Evolutionary conservation across 2,888 invertebrate genomes (phyloP), one percentile per base, ranked within the genome.

Genomic region (Meliscaeva auricollis): DNA sequence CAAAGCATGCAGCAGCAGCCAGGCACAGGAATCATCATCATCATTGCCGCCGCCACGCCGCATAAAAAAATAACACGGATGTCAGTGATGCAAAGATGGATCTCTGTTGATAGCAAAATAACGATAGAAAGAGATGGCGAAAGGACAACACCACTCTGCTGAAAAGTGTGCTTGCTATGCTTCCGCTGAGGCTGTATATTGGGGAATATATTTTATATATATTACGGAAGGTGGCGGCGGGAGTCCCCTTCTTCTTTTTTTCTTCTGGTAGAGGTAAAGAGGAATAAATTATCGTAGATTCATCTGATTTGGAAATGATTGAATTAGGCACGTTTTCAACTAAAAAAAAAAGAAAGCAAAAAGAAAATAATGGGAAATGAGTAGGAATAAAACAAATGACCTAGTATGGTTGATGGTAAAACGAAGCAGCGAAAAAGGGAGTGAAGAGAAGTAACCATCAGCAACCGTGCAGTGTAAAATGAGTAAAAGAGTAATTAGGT

Each of bases 271-370:
- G 44, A 64, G 68, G 22, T 58, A 66, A 66, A 83, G 78, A 44
- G 81, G 85, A 85, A 81, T 81, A 85, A 85, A 85, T 85, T 85
- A 85, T 85, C 85, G 85, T 85, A 73, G 85, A 85, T 85, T 85
- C 77, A 85, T 76, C 85, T 85, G 85, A 85, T 85, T 85, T 85
- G 76, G 81, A 85, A 85, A 85, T 85, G 85, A 85, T 85, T 85
- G 85, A 85, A 85, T 85, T 85, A 85, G 85, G 85, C 85, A 85
- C 85, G 85, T 85, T 85, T 84, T 80, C 84, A 75, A 70, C 75
- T 66, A 56, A 62, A 66, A 66, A 66, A 54, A 68, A 72, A 84
- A 56, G 26, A 11, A n/a, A 32, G 4, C 54, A 75, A 46, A 69
- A 48, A 38, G 20, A 13, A 52, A 41, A 73, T 60, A 30, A 26